Base-by-base conservation (phyloP, 30 jellyfish, hydroid and myxozoan species). In the Aurelia aurita complex sp. Pacific region DNA sequence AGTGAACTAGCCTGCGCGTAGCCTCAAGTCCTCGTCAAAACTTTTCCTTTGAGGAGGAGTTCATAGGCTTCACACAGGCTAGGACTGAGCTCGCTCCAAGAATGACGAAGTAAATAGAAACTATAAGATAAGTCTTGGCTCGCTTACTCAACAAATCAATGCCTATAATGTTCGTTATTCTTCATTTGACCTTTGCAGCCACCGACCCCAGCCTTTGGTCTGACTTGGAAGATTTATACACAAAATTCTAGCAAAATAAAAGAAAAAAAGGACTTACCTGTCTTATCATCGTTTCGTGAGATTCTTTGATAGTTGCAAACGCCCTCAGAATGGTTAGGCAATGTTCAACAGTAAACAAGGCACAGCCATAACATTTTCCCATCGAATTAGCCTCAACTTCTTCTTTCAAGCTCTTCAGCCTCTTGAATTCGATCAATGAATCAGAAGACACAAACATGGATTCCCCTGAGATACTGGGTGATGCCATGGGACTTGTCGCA, bases 281-380 rank as follows among this genome's bases (percentile, higher is more conserved):
- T 51, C 67, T 77, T 15, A 93, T 77, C 96, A 93, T 83, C 71
- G 70, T 53, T 16, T 88, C 70, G 69, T 88, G 96, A 2, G 98
- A 76, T 5, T 87, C 84, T 78, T 82, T 67, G 59, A 88, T 67
- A 12, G 95, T 85, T 6, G 97, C 89, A 70, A 93, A 59, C 11
- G 98, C 98, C 68, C 96, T 82, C 29, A 93, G 85, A 57, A 93
- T 64, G 11, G 97, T 93, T 80, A 93, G 86, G 57, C 96, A 93
- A 67, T 93, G 97, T 50, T 87, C 92, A 36, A 89, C 91, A 38
- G 96, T 93, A 29, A 94, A 76, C 78, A 93, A 52, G 3, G 93
- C 91, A 76, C 98, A 93, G 14, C 98, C 98, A 72, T 87, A 93
- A 83, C 98, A 93, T 54, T 87, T 83, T 10, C 98, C 88, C 70